Base-by-base conservation (phyloP, 37 sponge, comb jelly and placozoan species). In the Chondrilla cf. caribensis region DNA sequence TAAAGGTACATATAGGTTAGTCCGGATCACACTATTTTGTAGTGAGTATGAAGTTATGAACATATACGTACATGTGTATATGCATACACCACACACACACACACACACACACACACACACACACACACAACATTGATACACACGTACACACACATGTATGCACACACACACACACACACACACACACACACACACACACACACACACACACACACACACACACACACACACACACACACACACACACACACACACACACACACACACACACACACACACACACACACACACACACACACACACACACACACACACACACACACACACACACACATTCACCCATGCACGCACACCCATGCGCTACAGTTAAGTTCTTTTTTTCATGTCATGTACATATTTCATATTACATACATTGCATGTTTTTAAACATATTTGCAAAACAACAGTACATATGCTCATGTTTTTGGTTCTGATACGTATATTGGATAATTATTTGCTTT, bases 261-360 rank as follows among this genome's bases (percentile, higher is more conserved):
- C 35, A 57, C 14, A 55, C 9, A 51, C 33, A 11, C 58, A n/a
- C 31, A 25, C 58, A 79, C 28, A 79, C 58, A 51, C 38, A 55
- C 58, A 55, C 32, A 54, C 58, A 79, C 38, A 55, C 58, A 79
- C 58, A 58, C 36, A 84, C 55, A 38, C 38, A 38, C 84, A 60
- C 36, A 77, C 55, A 77, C 67, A 60, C 65, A 40, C 38, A 42
- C 84, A 84, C 37, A 39, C 78, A 67, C 62, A 58, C 78, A 60
- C 78, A 77, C 33, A 38, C 5, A 60, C 68, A 84, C 78, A 60
- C 54, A 59, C 31, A 43, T 22, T 19, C 38, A 76, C 60, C 54
- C 84, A 38, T 15, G 19, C 60, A 31, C 39, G 18, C 58, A 43
- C 39, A 22, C 73, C 28, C 44, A 75, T 38, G 58, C 73, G n/a